A percentile compares a stretch with the other conserved stretches of the same genome.
Conservation (phyloP, 2,797 vertebrate genomes). For the Nothura maculosa region DNA sequence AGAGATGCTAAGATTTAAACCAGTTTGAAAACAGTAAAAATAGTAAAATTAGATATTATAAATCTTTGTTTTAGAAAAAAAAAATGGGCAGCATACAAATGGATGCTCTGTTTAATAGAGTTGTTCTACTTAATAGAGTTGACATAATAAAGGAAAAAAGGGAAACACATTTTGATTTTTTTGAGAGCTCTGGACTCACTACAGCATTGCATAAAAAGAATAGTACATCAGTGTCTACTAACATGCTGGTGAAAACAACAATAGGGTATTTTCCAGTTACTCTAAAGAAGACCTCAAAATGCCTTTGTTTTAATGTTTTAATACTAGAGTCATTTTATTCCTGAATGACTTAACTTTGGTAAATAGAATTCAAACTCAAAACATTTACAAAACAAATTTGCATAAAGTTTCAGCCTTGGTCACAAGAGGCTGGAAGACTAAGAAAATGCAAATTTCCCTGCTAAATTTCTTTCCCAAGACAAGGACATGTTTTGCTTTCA, state of each 20-base stretch:
- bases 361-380: constrained; percentile 33
- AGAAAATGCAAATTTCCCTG: constrained; percentile 21
- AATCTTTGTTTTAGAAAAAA: background rate
- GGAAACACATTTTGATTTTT: rapidly evolving
- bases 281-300: background rate
- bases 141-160: background rate
- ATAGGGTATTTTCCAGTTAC: background rate
- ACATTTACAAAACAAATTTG: constrained; percentile 30
- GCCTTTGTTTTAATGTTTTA: background rate
- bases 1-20: background rate
- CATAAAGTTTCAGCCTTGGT: constrained; percentile 23
- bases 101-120: background rate
- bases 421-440: constrained; percentile 53
- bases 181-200: background rate
- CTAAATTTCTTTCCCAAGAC: constrained; percentile 9
- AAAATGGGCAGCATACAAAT: background rate
- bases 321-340: background rate
- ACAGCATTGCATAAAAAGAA: background rate
- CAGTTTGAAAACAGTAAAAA: background rate
- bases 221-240: background rate
- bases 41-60: background rate
- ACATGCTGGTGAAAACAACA: background rate
- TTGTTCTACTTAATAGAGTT: background rate
- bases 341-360: background rate
- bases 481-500: constrained; percentile 51